Conservation (phyloP, 2,113 vertebrate genomes). For the Desmodus rotundus region DNA sequence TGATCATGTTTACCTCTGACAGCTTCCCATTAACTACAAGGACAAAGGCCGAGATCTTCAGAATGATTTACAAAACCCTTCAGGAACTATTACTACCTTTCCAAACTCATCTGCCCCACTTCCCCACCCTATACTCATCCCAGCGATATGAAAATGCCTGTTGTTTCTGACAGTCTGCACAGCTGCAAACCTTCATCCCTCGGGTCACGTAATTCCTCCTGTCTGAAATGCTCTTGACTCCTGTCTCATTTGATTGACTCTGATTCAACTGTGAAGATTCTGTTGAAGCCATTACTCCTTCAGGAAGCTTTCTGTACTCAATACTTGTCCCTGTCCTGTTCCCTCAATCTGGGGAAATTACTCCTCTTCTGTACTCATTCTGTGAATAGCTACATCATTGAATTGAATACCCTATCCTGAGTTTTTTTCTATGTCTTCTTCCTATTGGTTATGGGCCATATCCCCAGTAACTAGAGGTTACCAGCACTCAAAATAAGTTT, state of each 20-base stretch:
- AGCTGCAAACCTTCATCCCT: neutral
- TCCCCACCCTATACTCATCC: neutral
- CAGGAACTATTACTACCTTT: neutral
- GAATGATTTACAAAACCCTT: neutral
- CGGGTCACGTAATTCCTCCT: neutral
- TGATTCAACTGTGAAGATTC: neutral
- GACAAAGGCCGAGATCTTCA: neutral
- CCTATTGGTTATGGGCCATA: neutral
- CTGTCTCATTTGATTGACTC: neutral
- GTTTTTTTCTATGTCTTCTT: neutral
- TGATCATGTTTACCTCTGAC: neutral
- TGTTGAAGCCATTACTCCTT: neutral
- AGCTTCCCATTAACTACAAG: neutral
- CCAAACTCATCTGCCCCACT: neutral
- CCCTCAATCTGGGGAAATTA: neutral
- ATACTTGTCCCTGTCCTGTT: neutral
- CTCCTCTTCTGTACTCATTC: neutral
- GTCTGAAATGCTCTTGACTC: neutral
- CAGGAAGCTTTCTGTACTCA: neutral
- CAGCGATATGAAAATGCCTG: neutral
- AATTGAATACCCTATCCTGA: neutral
- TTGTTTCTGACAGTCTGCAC: neutral
- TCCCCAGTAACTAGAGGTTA: neutral
- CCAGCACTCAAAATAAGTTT: neutral
- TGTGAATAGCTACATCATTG: neutral